A percentile compares a stretch with the other conserved stretches of the same genome.
Evolutionary conservation across 2,888 invertebrate species (phyloP).

Genomic region (Xylota segnis): DNA sequence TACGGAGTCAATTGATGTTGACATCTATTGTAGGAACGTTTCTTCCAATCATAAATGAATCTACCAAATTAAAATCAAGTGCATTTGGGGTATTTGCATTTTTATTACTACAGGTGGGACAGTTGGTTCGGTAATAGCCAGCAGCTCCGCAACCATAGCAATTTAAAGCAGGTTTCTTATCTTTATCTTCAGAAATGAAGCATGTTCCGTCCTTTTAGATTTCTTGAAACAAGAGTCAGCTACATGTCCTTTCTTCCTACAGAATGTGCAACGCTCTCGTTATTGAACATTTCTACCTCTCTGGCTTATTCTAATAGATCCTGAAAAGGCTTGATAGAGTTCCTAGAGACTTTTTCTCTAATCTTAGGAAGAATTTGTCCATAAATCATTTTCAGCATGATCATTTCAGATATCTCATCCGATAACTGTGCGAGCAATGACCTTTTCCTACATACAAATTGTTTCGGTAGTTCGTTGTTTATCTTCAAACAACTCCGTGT

Average conservation of each 20-base stretch:
- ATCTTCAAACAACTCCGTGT: neutral
- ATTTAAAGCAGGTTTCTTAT: neutral
- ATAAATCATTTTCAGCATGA: constrained; percentile 6
- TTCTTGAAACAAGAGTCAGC: constrained; percentile 6
- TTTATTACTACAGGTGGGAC: constrained; percentile 35
- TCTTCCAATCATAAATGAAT: constrained; percentile 21
- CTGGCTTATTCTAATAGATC: constrained; percentile 1
- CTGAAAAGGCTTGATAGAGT: neutral
- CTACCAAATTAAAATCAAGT: constrained; percentile 33
- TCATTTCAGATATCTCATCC: constrained; percentile 8
- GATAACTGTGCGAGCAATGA: constrained; percentile 3
- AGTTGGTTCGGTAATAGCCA: constrained; percentile 40
- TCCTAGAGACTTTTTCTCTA: neutral
- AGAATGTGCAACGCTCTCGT: neutral
- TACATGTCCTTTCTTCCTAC: constrained; percentile 1
- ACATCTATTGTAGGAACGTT: constrained; percentile 22
- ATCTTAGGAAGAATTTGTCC: neutral
- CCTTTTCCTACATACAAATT: constrained; percentile 1
- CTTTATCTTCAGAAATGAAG: neutral
- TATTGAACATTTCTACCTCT: neutral
- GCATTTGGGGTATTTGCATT: constrained; percentile 28
- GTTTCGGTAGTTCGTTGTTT: neutral
- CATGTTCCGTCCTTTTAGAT: neutral
- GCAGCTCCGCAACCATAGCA: constrained; percentile 31
- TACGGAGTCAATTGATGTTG: constrained; percentile 19